Conservation (phyloP, 2,888 invertebrate species). For the Pollenia labialis region DNA sequence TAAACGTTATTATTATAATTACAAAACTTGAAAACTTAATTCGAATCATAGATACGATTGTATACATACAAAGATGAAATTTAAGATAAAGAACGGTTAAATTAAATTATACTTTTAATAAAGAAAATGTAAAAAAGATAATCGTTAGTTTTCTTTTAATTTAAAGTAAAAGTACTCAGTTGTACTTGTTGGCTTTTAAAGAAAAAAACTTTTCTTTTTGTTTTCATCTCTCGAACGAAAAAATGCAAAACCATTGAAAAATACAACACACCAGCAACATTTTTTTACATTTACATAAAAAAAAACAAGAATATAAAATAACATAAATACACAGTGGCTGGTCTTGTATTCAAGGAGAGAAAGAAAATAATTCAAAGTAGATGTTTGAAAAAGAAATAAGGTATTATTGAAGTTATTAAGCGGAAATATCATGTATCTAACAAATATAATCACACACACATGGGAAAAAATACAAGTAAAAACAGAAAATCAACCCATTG, state of each 20-base stretch:
- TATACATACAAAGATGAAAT: constrained; percentile 24
- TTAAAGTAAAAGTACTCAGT: constrained; percentile 59
- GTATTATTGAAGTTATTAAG: constrained; percentile 65
- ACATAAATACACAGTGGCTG: background rate
- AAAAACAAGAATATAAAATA: background rate
- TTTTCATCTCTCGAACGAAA: constrained; percentile 4
- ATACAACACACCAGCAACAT: constrained; percentile 9
- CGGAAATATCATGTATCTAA: constrained; percentile 64
- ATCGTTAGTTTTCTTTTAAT: constrained; percentile 26
- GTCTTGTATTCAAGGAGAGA: constrained; percentile 16
- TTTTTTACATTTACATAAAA: constrained; percentile 18
- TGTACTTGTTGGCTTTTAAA: constrained; percentile 6
- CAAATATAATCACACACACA: constrained; percentile 27
- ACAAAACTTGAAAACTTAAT: constrained; percentile 44
- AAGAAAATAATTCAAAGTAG: constrained; percentile 7
- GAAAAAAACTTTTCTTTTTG: constrained; percentile 52
- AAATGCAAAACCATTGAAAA: constrained; percentile 35
- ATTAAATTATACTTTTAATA: constrained; percentile 25
- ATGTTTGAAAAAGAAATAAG: constrained; percentile 41
- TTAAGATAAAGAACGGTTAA: constrained; percentile 25
- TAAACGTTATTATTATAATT: constrained; percentile 47
- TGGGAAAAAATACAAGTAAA: constrained; percentile 21
- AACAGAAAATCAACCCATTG: constrained; percentile 5
- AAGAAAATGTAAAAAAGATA: constrained; percentile 36
- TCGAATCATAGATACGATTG: constrained; percentile 40